A percentile compares a stretch with the other conserved stretches of the same genome.
phyloP scores from a whole-genome alignment of 2,113 vertebrate species.

The Oryzias curvinotus region DNA sequence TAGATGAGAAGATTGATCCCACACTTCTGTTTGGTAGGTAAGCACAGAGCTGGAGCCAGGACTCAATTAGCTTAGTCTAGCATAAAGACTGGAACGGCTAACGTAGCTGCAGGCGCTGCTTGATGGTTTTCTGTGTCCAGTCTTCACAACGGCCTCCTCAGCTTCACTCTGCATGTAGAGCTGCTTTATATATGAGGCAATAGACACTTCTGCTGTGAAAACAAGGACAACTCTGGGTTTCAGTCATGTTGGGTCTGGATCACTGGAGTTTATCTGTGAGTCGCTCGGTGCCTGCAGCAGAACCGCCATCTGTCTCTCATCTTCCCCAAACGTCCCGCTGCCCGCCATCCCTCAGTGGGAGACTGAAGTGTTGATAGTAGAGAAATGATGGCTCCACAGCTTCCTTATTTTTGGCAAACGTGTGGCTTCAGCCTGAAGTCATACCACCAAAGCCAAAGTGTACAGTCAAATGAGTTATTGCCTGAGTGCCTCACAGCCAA shows the following conservation, averaged over 20 bases:
- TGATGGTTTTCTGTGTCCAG: neutral
- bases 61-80: too few species aligned
- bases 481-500: slow-evolving; percentile 2
- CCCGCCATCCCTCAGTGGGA: slow-evolving; percentile 40
- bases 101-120: neutral
- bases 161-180: neutral
- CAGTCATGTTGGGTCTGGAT: neutral
- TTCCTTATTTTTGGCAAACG: slow-evolving; percentile 33
- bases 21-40: neutral
- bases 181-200: slow-evolving; percentile 1
- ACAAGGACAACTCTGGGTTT: slow-evolving; percentile 2
- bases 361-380: slow-evolving; percentile 45
- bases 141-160: neutral
- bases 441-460: slow-evolving; percentile 23
- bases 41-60: neutral
- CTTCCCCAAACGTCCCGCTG: slow-evolving; percentile 30
- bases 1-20: too few species aligned
- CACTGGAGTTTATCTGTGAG: slow-evolving; percentile 21
- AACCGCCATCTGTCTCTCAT: slow-evolving; percentile 50
- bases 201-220: slow-evolving; percentile 1
- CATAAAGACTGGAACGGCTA: slow-evolving; percentile 2
- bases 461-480: slow-evolving; percentile 20
- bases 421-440: slow-evolving; percentile 29
- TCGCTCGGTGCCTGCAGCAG: slow-evolving; percentile 15
- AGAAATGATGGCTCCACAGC: slow-evolving; percentile 40